These are phyloP conservation scores for Drosophila rellima DNA, from an alignment of 2,888 invertebrate species.

Conservation along the genomic window DNA sequence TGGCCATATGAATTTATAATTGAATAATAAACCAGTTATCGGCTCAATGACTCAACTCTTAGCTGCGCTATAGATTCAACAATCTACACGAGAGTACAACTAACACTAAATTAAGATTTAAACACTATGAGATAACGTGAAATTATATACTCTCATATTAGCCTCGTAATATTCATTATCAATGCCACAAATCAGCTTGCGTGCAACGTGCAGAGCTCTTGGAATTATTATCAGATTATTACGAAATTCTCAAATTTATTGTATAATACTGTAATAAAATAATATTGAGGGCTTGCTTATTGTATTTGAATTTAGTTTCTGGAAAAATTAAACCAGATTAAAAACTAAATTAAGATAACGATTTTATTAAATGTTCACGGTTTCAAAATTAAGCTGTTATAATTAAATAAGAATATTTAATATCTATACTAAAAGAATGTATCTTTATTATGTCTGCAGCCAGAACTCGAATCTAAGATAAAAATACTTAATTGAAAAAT, in stretches of 20 bases:
- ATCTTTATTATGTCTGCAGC: too few relatives aligned
- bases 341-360: too few relatives aligned
- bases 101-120: not conserved
- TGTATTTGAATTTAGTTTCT: not conserved
- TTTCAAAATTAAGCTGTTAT: too few relatives aligned
- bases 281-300: not conserved
- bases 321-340: not conserved
- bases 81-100: not conserved
- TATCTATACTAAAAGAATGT: too few relatives aligned
- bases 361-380: too few relatives aligned
- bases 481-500: too few relatives aligned
- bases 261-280: not conserved
- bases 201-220: not conserved
- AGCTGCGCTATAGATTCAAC: not conserved
- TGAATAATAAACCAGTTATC: conserved; percentile 52
- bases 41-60: conserved; percentile 18
- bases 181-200: conserved; percentile 2
- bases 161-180: not conserved
- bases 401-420: too few relatives aligned
- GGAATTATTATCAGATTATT: not conserved
- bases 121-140: not conserved
- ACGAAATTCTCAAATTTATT: not conserved
- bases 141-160: not conserved
- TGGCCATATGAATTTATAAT: conserved; percentile 70
- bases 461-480: too few relatives aligned